phyloP scores from a whole-genome alignment of 2,888 invertebrate genomes.

The Drosophila monieri region DNA sequence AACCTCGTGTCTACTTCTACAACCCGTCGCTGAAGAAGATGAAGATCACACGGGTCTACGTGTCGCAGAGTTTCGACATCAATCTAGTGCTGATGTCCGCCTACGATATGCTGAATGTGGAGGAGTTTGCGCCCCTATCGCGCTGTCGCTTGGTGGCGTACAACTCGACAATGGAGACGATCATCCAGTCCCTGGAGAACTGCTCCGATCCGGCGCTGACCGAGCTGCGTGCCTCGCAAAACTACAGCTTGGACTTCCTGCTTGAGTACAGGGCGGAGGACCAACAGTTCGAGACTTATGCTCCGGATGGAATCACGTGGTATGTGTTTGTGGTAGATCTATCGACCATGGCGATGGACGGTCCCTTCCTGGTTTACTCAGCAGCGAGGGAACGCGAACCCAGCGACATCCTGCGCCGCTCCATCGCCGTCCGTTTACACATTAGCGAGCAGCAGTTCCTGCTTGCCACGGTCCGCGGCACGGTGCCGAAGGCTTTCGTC shows the following conservation, averaged over 20 bases:
- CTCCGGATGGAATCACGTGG: conserved; percentile 86
- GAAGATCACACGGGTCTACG: conserved; percentile 85
- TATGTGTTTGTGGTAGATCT: conserved; percentile 88
- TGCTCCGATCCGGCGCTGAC: conserved; percentile 82
- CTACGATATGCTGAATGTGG: conserved; percentile 86
- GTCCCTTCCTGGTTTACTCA: conserved; percentile 87
- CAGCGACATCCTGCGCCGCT: conserved; percentile 86
- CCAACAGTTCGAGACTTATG: conserved; percentile 87
- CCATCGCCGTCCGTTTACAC: conserved; percentile 85
- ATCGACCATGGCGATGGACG: conserved; percentile 86
- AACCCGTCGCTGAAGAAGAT: conserved; percentile 86
- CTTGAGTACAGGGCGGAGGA: conserved; percentile 87
- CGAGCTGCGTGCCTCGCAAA: conserved; percentile 63
- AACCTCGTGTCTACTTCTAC: conserved; percentile 87
- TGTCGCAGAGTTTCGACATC: conserved; percentile 87
- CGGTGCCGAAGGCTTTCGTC: conserved; percentile 84
- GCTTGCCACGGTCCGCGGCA: conserved; percentile 70
- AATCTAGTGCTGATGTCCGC: conserved; percentile 86
- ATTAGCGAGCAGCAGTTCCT: conserved; percentile 76
- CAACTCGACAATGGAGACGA: conserved; percentile 86
- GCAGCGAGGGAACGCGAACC: conserved; percentile 86
- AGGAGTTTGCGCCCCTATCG: conserved; percentile 86
- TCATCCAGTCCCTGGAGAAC: conserved; percentile 88
- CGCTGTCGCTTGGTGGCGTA: conserved; percentile 90
- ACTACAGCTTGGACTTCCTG: conserved; percentile 86